phyloP scores from a whole-genome alignment of 2,888 invertebrate genomes.

The Caenorhabditis virilis region DNA sequence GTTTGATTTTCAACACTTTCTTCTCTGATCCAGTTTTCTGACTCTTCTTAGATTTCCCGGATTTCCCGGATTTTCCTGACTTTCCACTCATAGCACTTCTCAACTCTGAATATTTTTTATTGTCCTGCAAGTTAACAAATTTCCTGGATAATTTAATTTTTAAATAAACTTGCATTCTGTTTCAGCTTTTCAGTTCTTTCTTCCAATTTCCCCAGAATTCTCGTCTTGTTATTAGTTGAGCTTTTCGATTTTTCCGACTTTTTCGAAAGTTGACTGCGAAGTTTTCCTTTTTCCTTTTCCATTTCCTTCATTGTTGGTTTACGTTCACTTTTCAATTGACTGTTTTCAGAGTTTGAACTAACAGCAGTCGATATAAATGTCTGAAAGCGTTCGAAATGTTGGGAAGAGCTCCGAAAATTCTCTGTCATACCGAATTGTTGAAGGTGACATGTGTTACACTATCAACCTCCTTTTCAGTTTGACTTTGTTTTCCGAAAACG shows the following conservation, averaged over 20 bases:
- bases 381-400: too few relatives aligned
- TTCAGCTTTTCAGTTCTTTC: neutral
- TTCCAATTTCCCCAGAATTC: neutral
- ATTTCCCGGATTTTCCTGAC: slow-evolving; percentile 6
- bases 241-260: neutral
- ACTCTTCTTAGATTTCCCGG: neutral
- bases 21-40: slow-evolving; percentile 1
- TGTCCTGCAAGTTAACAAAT: too few relatives aligned
- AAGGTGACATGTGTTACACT: slow-evolving; percentile 20
- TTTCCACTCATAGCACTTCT: neutral
- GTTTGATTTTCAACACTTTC: too few relatives aligned
- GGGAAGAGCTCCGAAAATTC: too few relatives aligned
- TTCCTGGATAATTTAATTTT: too few relatives aligned
- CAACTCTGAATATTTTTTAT: neutral
- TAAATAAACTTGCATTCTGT: slow-evolving; percentile 1
- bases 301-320: slow-evolving; percentile 5
- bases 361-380: slow-evolving; percentile 8
- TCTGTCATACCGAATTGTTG: slow-evolving; percentile 5
- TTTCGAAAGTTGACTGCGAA: neutral
- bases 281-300: neutral
- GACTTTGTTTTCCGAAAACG: slow-evolving; percentile 22
- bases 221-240: too few relatives aligned
- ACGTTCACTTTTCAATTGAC: slow-evolving; percentile 3
- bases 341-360: slow-evolving; percentile 7
- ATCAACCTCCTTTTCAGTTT: slow-evolving; percentile 1